Percentiles rank a stretch among this genome's conserved stretches.
Conservation (phyloP, 1,140 invertebrate genomes). For the Eubasilissa regina region DNA sequence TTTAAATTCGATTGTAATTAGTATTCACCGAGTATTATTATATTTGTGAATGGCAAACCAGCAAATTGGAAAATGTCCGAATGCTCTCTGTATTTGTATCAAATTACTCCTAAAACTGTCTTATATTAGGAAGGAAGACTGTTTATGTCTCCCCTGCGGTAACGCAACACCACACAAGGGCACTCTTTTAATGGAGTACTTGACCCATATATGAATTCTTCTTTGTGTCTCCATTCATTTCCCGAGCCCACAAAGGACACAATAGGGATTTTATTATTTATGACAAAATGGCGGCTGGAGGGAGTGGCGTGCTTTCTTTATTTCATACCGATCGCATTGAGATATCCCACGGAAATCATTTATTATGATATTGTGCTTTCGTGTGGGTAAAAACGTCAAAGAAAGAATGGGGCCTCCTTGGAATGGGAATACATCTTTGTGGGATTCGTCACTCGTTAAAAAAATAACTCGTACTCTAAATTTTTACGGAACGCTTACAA, state of each 20-base stretch:
- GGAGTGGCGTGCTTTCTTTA: constrained; percentile 1
- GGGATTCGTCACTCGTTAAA: too few species aligned
- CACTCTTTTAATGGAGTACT: constrained; percentile 19
- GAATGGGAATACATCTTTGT: too few species aligned
- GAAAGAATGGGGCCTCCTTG: too few species aligned
- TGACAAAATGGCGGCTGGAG: constrained; percentile 9
- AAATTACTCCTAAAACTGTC: constrained; percentile 19
- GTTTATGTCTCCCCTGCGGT: neutral
- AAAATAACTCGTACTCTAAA: too few species aligned
- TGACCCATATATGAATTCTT: constrained; percentile 30
- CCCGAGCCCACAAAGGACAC: constrained; percentile 4
- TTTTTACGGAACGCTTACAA: too few species aligned
- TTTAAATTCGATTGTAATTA: too few species aligned
- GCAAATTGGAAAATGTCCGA: too few species aligned
- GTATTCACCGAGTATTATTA: too few species aligned
- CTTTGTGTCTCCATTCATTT: constrained; percentile 25
- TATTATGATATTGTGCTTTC: neutral
- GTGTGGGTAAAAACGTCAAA: too few species aligned
- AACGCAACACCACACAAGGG: neutral
- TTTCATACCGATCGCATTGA: neutral
- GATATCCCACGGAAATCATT: constrained; percentile 1
- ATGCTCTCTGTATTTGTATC: neutral
- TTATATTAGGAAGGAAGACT: constrained; percentile 3
- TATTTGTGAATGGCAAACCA: too few species aligned
- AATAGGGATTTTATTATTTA: constrained; percentile 31